A percentile compares a stretch with the other conserved stretches of the same genome.
Conservation (phyloP, 2,888 invertebrate species). For the Megamerina dolium region DNA sequence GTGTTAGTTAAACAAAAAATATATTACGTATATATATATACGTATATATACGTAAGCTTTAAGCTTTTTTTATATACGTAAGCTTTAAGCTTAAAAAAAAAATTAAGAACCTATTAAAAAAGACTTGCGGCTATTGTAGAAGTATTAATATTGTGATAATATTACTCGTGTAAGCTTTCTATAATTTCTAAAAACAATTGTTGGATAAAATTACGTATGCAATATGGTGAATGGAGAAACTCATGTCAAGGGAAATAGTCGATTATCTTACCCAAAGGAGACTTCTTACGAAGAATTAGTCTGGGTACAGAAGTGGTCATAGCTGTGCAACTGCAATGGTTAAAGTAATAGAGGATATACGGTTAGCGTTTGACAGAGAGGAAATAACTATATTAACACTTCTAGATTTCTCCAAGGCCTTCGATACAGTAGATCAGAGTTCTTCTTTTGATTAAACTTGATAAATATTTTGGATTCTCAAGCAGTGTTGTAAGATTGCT, state of each 20-base stretch:
- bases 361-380: neutral
- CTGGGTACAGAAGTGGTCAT: neutral
- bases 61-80: no score
- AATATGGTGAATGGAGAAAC: neutral
- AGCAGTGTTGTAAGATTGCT: neutral
- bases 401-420: no score
- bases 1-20: no score
- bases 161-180: neutral
- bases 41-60: no score
- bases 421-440: neutral
- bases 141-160: no score
- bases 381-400: conserved; percentile 2
- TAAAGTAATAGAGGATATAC: no score
- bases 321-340: neutral
- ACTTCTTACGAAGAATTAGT: neutral
- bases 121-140: no score
- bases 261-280: neutral
- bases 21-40: no score
- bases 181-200: neutral
- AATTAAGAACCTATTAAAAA: no score
- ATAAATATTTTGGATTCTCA: neutral
- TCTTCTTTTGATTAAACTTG: neutral
- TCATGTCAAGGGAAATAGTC: neutral
- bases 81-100: no score
- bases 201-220: neutral